Conservation (phyloP, 2,113 vertebrate species). For the Camarhynchus parvulus region DNA sequence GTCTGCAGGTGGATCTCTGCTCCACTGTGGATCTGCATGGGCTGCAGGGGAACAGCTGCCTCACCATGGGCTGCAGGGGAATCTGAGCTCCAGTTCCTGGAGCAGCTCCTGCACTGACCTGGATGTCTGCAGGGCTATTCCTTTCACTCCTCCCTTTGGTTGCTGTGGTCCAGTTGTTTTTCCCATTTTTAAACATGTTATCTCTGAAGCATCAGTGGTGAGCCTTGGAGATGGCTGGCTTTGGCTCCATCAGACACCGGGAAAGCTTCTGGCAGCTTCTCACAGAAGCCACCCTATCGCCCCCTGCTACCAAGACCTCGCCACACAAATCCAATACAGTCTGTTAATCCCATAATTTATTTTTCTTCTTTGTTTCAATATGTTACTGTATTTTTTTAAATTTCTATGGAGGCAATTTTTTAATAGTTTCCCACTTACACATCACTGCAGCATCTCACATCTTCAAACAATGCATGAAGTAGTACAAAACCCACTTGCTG, state of each 20-base stretch:
- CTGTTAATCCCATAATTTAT: not conserved
- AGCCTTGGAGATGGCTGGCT: not conserved
- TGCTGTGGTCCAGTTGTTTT: not conserved
- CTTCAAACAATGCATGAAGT: not conserved
- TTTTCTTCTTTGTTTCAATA: not conserved
- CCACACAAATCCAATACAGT: not conserved
- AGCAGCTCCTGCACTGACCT: not conserved
- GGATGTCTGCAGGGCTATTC: not conserved
- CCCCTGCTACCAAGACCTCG: not conserved
- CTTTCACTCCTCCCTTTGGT: not conserved
- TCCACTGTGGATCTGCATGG: not conserved
- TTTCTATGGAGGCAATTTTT: not conserved
- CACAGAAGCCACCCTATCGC: not conserved
- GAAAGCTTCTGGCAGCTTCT: not conserved
- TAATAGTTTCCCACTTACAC: not conserved
- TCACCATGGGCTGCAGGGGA: not conserved
- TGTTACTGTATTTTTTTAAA: not conserved
- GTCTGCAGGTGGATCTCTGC: not conserved
- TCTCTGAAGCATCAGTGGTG: not conserved
- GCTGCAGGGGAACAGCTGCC: not conserved
- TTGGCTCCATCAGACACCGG: not conserved
- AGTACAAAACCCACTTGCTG: not conserved
- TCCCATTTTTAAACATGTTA: accelerated
- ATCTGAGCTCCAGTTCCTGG: not conserved
- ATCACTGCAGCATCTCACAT: not conserved